Base-by-base conservation (phyloP, 2,888 invertebrate genomes). In the Parasteatoda lunata region DNA sequence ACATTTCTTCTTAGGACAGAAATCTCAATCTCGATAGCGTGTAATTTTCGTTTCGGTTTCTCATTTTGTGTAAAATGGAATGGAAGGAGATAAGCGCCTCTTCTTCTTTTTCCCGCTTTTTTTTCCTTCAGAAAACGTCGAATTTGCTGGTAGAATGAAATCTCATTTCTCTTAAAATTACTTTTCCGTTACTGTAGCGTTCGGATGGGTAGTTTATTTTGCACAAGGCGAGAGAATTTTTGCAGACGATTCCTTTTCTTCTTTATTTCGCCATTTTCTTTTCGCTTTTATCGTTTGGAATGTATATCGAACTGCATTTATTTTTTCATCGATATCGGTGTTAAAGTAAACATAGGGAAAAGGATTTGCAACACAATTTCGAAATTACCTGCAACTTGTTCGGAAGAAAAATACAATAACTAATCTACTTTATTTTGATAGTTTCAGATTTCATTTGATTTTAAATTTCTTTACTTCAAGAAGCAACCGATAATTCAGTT, bases 31-130 rank as follows among this genome's bases (percentile, higher is more conserved):
- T 66, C 47, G 49, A 49, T 64, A 72, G 76, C 82, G 64, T 76
- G 70, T 82, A 82, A 82, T 82, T 82, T 82, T 77, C 76, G 82
- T 82, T 82, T 77, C 76, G 70, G 69, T 64, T 76, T 70, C 76
- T 76, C 82, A 76, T 82, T 76, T 70, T 13, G 65, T 51, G 76
- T 76, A 77, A 82, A 82, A 82, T 82, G 82, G 76, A 76, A 82
- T 76, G 76, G 82, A 82, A 82, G 51, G 6, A 82, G 82, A 82
- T 82, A 82, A 82, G 70, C 52, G 70, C 54, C n/a, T n/a, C 69
- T n/a, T 30, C 30, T 30, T 30, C 30, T 30, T 30, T 30, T 30
- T 30, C 30, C 30, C 30, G 30, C 30, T 30, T 30, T 30, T 30
- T 30, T 7, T 48, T 54, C 54, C n/a, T 15, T 13, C 9, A 72